Evolutionary conservation across 2,888 invertebrate species (phyloP), one percentile per base, ranked within the genome.

Genomic region (Rhorus exstirpatorius): DNA sequence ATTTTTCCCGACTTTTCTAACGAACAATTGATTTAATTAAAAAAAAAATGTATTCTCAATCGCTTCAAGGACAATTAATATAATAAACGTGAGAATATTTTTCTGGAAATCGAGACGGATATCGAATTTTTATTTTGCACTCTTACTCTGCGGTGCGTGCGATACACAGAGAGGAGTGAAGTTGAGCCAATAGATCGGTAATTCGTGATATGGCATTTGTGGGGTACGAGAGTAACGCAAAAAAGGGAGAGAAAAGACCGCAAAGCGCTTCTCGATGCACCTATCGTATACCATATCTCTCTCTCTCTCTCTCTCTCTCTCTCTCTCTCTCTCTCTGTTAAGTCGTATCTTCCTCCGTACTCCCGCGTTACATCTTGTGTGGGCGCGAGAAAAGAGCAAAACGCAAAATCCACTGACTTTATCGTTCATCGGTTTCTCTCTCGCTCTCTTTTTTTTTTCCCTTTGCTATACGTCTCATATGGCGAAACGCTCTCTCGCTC

Each of bases 371-470:
- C 63, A 41, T 44, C 68, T 31, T 26, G 51, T 65, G 38, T 55
- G 68, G 53, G 35, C 38, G 70, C 68, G 82, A 58, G 82, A 82
- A 82, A 82, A 82, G 82, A 79, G 82, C 82, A 82, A 77, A 78
- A 78, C 68, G 65, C 75, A 26, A 82, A 82, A 82, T 82, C 82
- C 79, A 82, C 79, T 82, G 67, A 65, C 58, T 82, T 82, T 78
- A 78, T 78, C 79, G 82, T 70, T 79, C 26, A 82, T 82, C 82
- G 65, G 63, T 19, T 24, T 58, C 46, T 49, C 41, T 61, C 21
- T 61, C 61, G 14, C 61, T 61, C 53, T n/a, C 24, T 53, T 7
- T 46, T 41, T 61, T 38, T 60, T 35, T 38, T 24, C 24, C 53
- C 3, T n/a, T 24, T 19, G 21, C 10, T 55, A 44, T 58, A 12